phyloP scores from a whole-genome alignment of 1,140 invertebrate genomes.

The Parasteatoda tepidariorum region DNA sequence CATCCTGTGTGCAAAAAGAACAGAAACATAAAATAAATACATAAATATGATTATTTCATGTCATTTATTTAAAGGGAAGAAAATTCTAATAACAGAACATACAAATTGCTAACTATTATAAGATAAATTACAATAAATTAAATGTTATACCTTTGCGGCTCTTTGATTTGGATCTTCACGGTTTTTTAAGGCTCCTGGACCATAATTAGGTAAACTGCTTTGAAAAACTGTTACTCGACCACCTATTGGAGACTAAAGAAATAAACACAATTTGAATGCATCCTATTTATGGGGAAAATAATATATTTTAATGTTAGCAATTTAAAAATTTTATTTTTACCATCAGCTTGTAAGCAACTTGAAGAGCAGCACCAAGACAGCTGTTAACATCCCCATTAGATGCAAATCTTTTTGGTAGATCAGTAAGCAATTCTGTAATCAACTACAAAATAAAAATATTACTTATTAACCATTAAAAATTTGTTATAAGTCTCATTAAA shows the following conservation, averaged over 20 bases:
- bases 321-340: conserved; percentile 70
- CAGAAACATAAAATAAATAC: too few relatives aligned
- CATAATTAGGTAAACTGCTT: conserved; percentile 88
- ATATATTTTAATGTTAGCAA: neutral
- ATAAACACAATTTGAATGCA: conserved; percentile 16
- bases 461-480: too few relatives aligned
- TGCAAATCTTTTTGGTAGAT: conserved; percentile 83
- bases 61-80: neutral
- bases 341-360: conserved; percentile 92
- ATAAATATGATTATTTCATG: neutral
- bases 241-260: conserved; percentile 84
- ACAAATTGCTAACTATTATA: neutral
- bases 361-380: conserved; percentile 91
- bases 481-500: too few relatives aligned
- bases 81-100: neutral
- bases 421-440: conserved; percentile 82
- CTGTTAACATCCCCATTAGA: conserved; percentile 79
- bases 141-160: conserved; percentile 73
- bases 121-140: neutral
- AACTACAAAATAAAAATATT: conserved; percentile 70
- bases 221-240: conserved; percentile 96
- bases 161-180: conserved; percentile 89
- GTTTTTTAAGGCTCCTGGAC: conserved; percentile 85
- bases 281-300: neutral
- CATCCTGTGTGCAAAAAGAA: conserved; percentile 65